These are phyloP conservation scores for Camelus bactrianus DNA, from an alignment of 2,113 vertebrate genomes.

Conservation along the genomic window DNA sequence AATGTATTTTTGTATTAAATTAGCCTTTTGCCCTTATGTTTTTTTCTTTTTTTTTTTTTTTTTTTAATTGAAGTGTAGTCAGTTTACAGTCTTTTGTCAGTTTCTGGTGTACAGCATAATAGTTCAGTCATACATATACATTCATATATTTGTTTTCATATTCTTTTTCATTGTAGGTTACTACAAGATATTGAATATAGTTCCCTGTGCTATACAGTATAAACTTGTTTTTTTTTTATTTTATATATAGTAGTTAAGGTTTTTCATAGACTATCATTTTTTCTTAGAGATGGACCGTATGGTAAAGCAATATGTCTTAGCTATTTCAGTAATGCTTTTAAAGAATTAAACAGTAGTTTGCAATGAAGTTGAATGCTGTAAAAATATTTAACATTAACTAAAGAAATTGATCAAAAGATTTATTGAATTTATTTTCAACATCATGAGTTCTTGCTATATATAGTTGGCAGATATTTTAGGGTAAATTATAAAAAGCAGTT, in stretches of 20 bases:
- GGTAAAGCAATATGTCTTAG: constrained; percentile 33
- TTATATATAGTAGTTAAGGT: background rate
- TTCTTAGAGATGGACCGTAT: constrained; percentile 45
- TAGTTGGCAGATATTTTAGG: constrained; percentile 28
- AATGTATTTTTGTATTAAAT: constrained; percentile 58
- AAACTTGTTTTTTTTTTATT: no score
- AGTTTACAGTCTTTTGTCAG: no score
- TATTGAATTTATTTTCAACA: constrained; percentile 4
- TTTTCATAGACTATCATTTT: constrained; percentile 69
- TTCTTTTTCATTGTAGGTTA: no score
- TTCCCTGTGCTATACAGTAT: no score
- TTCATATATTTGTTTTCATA: no score
- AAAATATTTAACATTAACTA: constrained; percentile 41
- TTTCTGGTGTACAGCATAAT: no score
- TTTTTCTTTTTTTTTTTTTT: no score
- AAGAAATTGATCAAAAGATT: constrained; percentile 49
- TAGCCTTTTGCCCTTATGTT: background rate
- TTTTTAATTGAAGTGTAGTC: no score
- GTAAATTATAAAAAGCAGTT: background rate
- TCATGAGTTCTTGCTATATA: background rate
- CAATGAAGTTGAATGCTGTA: background rate
- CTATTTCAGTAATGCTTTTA: constrained; percentile 51
- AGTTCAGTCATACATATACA: no score
- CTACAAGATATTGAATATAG: no score
- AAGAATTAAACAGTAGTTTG: constrained; percentile 54